Conservation (phyloP, 2,797 vertebrate genomes). For the Brachyrhaphis roseni region DNA sequence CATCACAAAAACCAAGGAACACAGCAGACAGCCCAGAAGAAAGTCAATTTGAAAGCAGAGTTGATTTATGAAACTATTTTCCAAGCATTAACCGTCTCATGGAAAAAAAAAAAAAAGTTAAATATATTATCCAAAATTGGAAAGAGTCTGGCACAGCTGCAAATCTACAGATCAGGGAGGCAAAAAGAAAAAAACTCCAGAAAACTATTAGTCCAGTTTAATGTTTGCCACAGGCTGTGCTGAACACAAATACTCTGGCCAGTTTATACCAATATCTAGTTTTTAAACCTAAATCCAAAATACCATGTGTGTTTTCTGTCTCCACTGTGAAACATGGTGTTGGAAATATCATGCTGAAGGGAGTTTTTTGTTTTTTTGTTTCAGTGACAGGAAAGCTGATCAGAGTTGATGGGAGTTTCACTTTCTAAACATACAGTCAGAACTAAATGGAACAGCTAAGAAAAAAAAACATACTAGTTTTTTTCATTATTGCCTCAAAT, state of each 20-base stretch:
- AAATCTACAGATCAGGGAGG: background rate
- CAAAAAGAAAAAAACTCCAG: background rate
- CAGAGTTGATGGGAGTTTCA: background rate
- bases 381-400: background rate
- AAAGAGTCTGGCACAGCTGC: background rate
- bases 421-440: background rate
- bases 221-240: background rate
- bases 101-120: background rate
- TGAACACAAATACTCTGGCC: background rate
- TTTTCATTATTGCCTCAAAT: too few species aligned
- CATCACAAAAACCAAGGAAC: background rate
- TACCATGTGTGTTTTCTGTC: background rate
- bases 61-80: background rate
- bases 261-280: background rate
- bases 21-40: background rate
- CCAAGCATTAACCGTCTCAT: background rate
- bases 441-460: background rate
- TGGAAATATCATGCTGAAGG: background rate
- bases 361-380: background rate
- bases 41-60: background rate
- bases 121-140: background rate
- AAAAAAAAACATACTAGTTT: background rate
- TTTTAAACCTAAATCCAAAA: background rate
- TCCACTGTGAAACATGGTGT: background rate
- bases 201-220: background rate